Conservation (phyloP, 1,140 invertebrate genomes). For the Bilobella aurantiaca region DNA sequence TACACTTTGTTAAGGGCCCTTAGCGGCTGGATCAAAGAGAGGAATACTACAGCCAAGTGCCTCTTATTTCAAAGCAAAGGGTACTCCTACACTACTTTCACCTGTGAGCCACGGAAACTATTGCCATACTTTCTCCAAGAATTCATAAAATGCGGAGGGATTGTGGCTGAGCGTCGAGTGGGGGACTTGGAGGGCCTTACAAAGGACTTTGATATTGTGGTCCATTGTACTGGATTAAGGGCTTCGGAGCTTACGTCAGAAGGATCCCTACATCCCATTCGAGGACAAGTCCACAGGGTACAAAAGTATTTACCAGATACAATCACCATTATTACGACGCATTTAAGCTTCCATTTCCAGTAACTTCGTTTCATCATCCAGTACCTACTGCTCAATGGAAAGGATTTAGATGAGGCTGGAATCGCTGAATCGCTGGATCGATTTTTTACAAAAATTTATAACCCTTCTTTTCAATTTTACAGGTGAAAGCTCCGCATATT, state of each 20-base stretch:
- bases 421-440: not conserved
- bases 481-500: conserved; percentile 55
- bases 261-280: conserved; percentile 12
- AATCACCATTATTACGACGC: not conserved
- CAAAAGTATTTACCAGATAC: not conserved
- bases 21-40: too few species aligned
- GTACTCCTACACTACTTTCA: conserved; percentile 51
- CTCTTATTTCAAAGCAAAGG: conserved; percentile 45
- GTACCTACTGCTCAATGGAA: too few species aligned
- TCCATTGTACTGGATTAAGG: conserved; percentile 62
- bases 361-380: not conserved
- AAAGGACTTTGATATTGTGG: conserved; percentile 51
- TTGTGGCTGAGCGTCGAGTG: conserved; percentile 44
- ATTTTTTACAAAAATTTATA: not conserved
- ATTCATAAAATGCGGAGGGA: conserved; percentile 49
- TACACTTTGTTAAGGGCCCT: too few species aligned
- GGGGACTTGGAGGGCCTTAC: conserved; percentile 45
- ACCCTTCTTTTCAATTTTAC: conserved; percentile 32
- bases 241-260: conserved; percentile 38
- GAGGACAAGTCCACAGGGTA: conserved; percentile 27
- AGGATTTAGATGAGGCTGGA: too few species aligned
- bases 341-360: not conserved
- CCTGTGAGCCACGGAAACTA: conserved; percentile 48
- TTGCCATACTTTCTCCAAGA: conserved; percentile 51
- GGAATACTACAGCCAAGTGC: too few species aligned